A percentile compares a stretch with the other conserved stretches of the same genome.
Evolutionary conservation across 2,888 invertebrate genomes (phyloP).

Genomic region (Drymonia ruficornis): DNA sequence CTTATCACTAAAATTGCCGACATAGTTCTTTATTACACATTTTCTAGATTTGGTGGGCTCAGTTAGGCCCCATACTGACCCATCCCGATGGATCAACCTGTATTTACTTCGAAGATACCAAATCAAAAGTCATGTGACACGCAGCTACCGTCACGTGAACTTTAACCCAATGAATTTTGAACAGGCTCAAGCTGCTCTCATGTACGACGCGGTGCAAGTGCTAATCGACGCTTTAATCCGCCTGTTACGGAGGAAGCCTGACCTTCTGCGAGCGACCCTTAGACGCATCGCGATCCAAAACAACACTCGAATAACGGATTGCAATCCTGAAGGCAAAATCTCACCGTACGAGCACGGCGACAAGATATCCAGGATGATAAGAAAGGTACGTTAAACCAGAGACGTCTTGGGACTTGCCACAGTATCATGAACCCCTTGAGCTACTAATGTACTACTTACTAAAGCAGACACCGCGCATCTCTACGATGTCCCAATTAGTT

Average conservation of each 20-base stretch:
- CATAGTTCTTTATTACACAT: no score
- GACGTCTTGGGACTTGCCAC: constrained; percentile 6
- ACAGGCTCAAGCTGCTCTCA: constrained; percentile 96
- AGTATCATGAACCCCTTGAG: constrained; percentile 6
- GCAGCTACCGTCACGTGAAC: not conserved
- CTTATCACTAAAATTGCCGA: no score
- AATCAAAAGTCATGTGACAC: no score
- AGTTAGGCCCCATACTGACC: no score
- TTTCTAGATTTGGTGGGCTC: no score
- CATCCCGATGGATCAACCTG: no score
- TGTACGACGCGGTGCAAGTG: constrained; percentile 96
- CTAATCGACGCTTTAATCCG: constrained; percentile 95
- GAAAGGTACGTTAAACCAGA: constrained; percentile 85
- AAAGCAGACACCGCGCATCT: no score
- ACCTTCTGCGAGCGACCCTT: constrained; percentile 86
- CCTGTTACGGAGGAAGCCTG: constrained; percentile 91
- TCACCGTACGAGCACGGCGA: constrained; percentile 94
- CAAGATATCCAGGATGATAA: constrained; percentile 91
- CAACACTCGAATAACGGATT: constrained; percentile 89
- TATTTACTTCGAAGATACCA: no score
- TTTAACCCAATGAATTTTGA: not conserved
- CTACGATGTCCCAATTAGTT: no score
- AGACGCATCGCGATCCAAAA: constrained; percentile 84
- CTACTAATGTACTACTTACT: no score
- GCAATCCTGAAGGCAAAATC: constrained; percentile 91